Evolutionary conservation across 2,888 invertebrate genomes (phyloP), one percentile per base, ranked within the genome.

Genomic region (Platycheirus rosarum): DNA sequence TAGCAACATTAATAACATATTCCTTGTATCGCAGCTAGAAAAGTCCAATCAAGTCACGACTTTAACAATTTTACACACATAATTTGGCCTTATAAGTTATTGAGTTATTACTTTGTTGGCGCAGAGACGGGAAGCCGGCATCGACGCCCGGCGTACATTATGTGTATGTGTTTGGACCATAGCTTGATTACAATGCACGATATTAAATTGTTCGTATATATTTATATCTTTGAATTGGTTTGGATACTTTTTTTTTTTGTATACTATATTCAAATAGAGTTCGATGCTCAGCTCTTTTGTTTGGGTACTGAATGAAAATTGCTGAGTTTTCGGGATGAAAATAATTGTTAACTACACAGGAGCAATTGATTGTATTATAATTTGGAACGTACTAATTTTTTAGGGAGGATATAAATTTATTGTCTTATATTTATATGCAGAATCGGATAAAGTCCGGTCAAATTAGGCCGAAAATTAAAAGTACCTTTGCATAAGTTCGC

Each of bases 61-160:
- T 89, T 88, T 88, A 89, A 85, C 88, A 89, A 89, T 89, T 89
- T 88, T 89, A 86, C 86, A 87, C 88, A 88, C 87, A 88, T 87
- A 78, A n/a, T 80, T 74, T 80, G 73, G 77, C 68, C 82, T 76
- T 77, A 77, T 77, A 77, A 68, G 71, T 82, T 82, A 82, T 82
- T 82, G 82, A 82, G 77, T 82, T 82, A 82, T 82, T 77, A 73
- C 68, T 48, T 70, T 60, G 70, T 62, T 65, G 65, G 80, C 70
- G 65, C 65, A 76, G 80, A 53, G 76, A 80, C 70, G 46, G 26
- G 18, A 40, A 4, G 20, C 20, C 20, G 37, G 40, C 55, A 2
- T 5, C 4, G 35, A 32, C 16, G 11, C n/a, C n/a, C 18, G 49
- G 40, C 37, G 37, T 35, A 26, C 13, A 29, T 29, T 4, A 32